phyloP scores from a whole-genome alignment of 2,113 vertebrate genomes.

The Todiramphus chloris region DNA sequence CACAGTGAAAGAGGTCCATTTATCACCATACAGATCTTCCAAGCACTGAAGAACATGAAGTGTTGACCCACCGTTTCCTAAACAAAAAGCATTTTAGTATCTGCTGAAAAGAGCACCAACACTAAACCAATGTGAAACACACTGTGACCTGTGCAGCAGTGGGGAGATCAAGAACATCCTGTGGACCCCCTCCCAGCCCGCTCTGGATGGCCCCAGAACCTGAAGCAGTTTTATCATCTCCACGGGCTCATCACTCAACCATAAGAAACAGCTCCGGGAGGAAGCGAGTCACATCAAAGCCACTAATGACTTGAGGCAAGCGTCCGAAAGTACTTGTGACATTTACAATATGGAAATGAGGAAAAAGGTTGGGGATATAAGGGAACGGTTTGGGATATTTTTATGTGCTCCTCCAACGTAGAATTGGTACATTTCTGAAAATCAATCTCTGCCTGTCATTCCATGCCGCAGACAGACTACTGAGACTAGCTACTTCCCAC shows the following conservation, averaged over 20 bases:
- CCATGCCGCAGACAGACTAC: neutral
- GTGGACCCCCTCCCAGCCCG: neutral
- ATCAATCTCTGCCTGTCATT: neutral
- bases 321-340: neutral
- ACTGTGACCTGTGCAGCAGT: neutral
- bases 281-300: neutral
- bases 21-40: slow-evolving; percentile 78
- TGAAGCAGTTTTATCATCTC: neutral
- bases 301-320: too few relatives aligned
- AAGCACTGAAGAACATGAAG: slow-evolving; percentile 81
- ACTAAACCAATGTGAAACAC: neutral
- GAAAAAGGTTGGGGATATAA: neutral
- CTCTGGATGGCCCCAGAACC: rapidly evolving
- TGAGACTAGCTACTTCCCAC: neutral
- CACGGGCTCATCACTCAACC: neutral
- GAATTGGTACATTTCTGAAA: neutral
- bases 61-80: slow-evolving; percentile 96
- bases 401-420: neutral
- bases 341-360: neutral
- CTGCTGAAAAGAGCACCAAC: neutral
- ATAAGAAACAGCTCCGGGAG: neutral
- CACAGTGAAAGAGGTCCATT: slow-evolving; percentile 78
- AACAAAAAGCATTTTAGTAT: neutral
- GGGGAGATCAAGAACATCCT: neutral
- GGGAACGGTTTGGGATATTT: neutral